phyloP scores from a whole-genome alignment of 2,888 invertebrate species.

The Diadegma fenestrale region DNA sequence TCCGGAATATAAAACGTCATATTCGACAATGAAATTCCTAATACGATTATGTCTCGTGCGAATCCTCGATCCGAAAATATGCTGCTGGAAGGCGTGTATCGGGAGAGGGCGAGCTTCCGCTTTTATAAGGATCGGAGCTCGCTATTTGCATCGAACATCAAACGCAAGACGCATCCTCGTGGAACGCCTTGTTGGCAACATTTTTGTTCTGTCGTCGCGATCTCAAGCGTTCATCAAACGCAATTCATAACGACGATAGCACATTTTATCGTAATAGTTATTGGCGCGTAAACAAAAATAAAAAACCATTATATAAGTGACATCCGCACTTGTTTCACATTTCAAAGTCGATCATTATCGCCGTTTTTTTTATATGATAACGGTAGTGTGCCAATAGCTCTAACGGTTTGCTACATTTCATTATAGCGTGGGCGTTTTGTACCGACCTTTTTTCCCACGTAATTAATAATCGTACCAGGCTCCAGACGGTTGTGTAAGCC shows the following conservation, averaged over 20 bases:
- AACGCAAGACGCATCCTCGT: constrained; percentile 38
- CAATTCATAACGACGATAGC: constrained; percentile 37
- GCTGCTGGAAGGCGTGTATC: constrained; percentile 60
- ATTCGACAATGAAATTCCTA: constrained; percentile 48
- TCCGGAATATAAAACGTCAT: constrained; percentile 37
- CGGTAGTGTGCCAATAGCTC: constrained; percentile 36
- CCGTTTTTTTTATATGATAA: constrained; percentile 12
- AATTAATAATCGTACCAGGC: constrained; percentile 45
- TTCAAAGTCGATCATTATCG: background rate
- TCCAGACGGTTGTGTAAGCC: constrained; percentile 57
- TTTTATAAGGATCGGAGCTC: constrained; percentile 31
- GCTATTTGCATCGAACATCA: constrained; percentile 11
- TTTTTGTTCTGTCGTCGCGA: constrained; percentile 50
- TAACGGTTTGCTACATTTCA: constrained; percentile 24
- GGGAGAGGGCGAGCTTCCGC: constrained; percentile 37
- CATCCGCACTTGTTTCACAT: background rate
- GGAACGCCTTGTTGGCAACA: constrained; percentile 41
- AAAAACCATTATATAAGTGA: background rate
- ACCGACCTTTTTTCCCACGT: constrained; percentile 43
- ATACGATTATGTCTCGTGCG: constrained; percentile 53
- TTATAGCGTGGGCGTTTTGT: constrained; percentile 47
- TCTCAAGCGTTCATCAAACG: constrained; percentile 51
- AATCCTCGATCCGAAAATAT: constrained; percentile 57
- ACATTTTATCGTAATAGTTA: constrained; percentile 43
- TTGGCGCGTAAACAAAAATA: constrained; percentile 12